Evolutionary conservation across 2,113 vertebrate genomes (phyloP), one percentile per base, ranked within the genome.

Genomic region (Actinemys pallida): DNA sequence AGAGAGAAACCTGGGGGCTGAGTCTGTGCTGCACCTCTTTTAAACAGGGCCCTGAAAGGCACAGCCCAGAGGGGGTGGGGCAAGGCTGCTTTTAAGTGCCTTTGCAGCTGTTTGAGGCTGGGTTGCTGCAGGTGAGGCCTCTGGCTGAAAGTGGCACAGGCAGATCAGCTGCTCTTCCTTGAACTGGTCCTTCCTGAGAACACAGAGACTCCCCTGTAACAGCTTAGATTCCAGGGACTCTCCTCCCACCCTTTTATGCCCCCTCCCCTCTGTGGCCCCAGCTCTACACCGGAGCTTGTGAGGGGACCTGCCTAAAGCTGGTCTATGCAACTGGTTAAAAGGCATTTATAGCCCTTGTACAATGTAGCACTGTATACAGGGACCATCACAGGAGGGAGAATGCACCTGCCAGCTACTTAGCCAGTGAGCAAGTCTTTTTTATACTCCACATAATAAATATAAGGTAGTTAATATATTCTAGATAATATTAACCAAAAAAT

Each of bases 141-240:
- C 10, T 45, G 24, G 5, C 11, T 6, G 20, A 45, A 45, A 76
- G 20, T 45, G 72, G 31, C 86, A 47, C 76, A 79, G 81, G 82
- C 83, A 84, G 10, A 24, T 42, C 56, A 20, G 35, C 16, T 20
- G 35, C 31, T 0, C 0, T 19, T 0, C 0, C 50, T 82, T 53
- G 39, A 29, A 1, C 25, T n/a, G 72, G 10, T n/a, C 84, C 83
- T 72, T 65, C 47, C 1, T 0, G 25, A 80, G 56, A 27, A 53
- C 49, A 27, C 57, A 75, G 80, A 42, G 72, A 16, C 0, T 2
- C 52, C 47, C 35, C 1, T 0, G 0, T 0, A 54, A 65, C 1
- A 0, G 12, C 80, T 29, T 39, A 2, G 1, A 83, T 53, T 87
- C 31, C 78, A 85, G 65, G 57, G 69, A 25, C 75, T 42, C 42